Evolutionary conservation across 2,888 invertebrate species (phyloP).

Genomic region (Hyalella azteca): DNA sequence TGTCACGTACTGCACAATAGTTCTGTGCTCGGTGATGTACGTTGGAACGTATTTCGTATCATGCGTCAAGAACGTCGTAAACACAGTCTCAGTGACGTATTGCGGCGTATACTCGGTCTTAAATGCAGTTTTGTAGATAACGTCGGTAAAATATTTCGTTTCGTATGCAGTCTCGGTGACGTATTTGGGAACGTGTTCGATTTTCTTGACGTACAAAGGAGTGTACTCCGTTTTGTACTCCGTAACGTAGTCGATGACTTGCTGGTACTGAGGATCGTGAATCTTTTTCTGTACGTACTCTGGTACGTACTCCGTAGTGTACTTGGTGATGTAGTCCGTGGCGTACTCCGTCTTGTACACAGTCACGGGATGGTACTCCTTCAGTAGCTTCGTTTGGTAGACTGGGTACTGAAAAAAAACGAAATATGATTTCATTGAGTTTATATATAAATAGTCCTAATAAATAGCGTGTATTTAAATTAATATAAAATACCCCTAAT

Average conservation of each 20-base stretch:
- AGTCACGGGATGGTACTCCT: constrained; percentile 35
- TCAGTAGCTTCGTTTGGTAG: constrained; percentile 37
- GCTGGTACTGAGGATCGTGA: constrained; percentile 36
- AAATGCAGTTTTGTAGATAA: constrained; percentile 42
- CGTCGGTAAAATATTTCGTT: constrained; percentile 14
- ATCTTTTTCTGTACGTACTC: constrained; percentile 35
- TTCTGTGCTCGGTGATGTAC: constrained; percentile 24
- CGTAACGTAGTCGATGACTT: constrained; percentile 37
- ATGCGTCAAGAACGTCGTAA: background rate
- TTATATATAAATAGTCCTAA: too few species aligned
- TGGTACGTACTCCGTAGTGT: constrained; percentile 19
- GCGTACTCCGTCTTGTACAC: constrained; percentile 32
- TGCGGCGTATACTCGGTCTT: constrained; percentile 37
- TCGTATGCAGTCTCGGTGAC: constrained; percentile 39
- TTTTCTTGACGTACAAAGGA: constrained; percentile 32
- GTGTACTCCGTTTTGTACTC: constrained; percentile 8
- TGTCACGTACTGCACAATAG: constrained; percentile 33
- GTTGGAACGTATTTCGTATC: constrained; percentile 28
- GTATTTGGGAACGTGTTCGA: constrained; percentile 35
- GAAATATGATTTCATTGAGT: too few species aligned
- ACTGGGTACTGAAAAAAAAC: background rate
- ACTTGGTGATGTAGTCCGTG: constrained; percentile 31
- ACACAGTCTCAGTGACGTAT: constrained; percentile 26
- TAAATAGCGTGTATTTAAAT: too few species aligned
- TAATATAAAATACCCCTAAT: too few species aligned